These are phyloP conservation scores for Botrylloides violaceus DNA, from an alignment of 23 tunicate species.

Conservation along the genomic window DNA sequence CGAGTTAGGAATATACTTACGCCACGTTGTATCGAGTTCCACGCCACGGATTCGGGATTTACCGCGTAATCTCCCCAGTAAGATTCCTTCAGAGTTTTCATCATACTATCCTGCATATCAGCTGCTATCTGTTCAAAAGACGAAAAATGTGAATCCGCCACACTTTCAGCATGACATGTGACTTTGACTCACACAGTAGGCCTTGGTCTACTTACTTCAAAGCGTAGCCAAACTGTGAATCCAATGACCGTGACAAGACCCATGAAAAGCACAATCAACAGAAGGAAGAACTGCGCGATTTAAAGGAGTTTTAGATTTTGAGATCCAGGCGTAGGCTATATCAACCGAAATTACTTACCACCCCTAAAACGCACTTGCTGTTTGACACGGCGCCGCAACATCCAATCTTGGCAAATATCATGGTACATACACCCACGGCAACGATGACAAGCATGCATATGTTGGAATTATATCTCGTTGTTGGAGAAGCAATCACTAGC, in stretches of 20 bases:
- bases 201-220: conserved; percentile 36
- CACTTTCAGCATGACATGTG: not conserved
- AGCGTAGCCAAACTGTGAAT: conserved; percentile 43
- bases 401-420: conserved; percentile 41
- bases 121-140: conserved; percentile 13
- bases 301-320: not conserved
- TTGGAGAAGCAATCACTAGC: conserved; percentile 25
- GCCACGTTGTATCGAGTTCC: conserved; percentile 51
- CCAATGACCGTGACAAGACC: conserved; percentile 30
- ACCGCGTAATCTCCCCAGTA: conserved; percentile 54
- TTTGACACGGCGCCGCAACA: conserved; percentile 65
- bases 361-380: conserved; percentile 64
- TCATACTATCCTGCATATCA: conserved; percentile 20
- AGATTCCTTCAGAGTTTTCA: conserved; percentile 16
- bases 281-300: conserved; percentile 49
- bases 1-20: conserved; percentile 30
- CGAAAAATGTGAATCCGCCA: not conserved
- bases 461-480: conserved; percentile 25
- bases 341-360: conserved; percentile 40
- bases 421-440: conserved; percentile 28
- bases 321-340: too few relatives aligned
- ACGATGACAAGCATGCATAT: conserved; percentile 12
- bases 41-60: conserved; percentile 45
- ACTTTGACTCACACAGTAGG: too few relatives aligned
- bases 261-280: conserved; percentile 44